These are phyloP conservation scores for Tangara arthus DNA, from an alignment of 2,797 vertebrate genomes.

Conservation along the genomic window DNA sequence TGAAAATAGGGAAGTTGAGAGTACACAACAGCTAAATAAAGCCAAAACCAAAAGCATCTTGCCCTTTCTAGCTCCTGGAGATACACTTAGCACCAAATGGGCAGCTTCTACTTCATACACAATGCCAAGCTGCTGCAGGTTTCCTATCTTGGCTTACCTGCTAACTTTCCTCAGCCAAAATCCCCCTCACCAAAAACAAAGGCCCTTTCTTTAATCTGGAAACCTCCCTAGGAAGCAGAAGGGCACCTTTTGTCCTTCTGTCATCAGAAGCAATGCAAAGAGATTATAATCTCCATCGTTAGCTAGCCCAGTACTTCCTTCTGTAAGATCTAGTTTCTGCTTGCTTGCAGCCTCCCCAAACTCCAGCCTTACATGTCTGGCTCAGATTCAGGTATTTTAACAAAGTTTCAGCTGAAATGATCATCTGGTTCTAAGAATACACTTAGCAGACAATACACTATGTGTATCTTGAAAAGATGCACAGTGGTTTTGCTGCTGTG, in stretches of 20 bases:
- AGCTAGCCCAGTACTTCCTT: not conserved
- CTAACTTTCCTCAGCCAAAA: not conserved
- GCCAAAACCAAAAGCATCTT: not conserved
- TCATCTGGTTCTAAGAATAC: not conserved
- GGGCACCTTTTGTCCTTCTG: constrained; percentile 14
- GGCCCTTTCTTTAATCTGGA: not conserved
- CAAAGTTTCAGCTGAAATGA: not conserved
- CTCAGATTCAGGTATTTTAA: not conserved
- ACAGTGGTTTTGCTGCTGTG: not conserved
- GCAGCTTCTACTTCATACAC: not conserved
- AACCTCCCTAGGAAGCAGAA: constrained; percentile 16
- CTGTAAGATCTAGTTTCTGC: constrained; percentile 34
- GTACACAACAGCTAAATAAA: not conserved
- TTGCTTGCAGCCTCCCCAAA: not conserved
- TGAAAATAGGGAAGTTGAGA: not conserved
- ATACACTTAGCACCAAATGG: not conserved
- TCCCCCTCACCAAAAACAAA: not conserved
- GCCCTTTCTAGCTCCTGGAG: not conserved
- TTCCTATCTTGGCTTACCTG: not conserved
- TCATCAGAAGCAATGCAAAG: not conserved
- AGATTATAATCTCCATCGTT: not conserved
- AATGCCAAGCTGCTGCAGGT: not conserved
- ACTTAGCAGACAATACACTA: not conserved
- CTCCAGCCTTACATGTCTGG: not conserved
- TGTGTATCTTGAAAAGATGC: not conserved